Percentiles rank a stretch among this genome's conserved stretches.
Evolutionary conservation across 2,797 vertebrate genomes (phyloP).

Genomic region (Mormyrus proboscirostris): DNA sequence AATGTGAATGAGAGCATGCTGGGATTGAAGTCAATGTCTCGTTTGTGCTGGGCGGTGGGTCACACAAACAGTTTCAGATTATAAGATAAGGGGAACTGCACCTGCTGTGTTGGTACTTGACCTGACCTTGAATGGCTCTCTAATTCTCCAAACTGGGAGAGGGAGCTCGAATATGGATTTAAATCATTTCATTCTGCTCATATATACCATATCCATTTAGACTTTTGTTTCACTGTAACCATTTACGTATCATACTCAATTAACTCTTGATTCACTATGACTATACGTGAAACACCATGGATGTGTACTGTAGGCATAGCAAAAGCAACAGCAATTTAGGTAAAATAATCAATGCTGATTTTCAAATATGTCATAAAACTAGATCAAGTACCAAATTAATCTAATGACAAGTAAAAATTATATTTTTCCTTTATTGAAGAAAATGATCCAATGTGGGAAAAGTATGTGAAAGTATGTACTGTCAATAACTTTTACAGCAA

Average conservation of each 20-base stretch:
- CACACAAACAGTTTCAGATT: not conserved
- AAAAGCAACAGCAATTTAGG: not conserved
- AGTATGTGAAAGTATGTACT: not conserved
- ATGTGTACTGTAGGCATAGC: not conserved
- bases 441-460: not conserved
- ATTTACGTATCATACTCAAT: too few species aligned
- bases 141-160: not conserved
- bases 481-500: not conserved
- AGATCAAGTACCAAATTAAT: not conserved
- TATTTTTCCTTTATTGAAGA: not conserved
- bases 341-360: not conserved
- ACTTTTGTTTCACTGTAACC: not conserved
- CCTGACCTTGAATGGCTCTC: not conserved
- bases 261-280: too few species aligned
- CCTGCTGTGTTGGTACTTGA: not conserved
- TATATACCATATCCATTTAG: not conserved
- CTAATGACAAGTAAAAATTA: not conserved
- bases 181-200: not conserved
- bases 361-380: not conserved
- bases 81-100: not conserved
- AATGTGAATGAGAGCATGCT: not conserved
- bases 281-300: too few species aligned
- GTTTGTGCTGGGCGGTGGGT: not conserved
- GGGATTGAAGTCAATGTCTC: not conserved
- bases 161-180: not conserved